Conservation (phyloP, 2,888 invertebrate species). For the Ypsolopha scabrella region DNA sequence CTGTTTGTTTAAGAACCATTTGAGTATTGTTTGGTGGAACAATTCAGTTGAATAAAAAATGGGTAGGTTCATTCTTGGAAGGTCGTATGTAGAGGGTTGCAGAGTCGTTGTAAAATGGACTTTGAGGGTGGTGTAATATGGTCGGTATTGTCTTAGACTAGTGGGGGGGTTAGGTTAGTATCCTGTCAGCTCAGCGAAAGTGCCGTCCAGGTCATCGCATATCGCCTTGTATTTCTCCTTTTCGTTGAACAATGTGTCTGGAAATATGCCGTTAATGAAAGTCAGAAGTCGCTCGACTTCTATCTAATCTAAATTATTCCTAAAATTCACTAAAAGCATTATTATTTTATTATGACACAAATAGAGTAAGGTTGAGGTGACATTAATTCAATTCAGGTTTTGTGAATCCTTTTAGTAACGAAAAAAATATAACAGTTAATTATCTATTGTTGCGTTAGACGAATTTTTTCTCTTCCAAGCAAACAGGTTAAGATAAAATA, state of each 20-base stretch:
- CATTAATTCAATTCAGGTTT: too few relatives aligned
- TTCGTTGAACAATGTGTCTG: slow-evolving; percentile 87
- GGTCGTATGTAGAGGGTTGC: background rate
- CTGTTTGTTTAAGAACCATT: too few relatives aligned
- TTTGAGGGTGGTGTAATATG: slow-evolving; percentile 23
- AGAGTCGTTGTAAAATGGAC: slow-evolving; percentile 26
- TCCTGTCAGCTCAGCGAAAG: slow-evolving; percentile 97
- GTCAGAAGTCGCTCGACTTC: background rate
- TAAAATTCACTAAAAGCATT: background rate
- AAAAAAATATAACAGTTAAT: too few relatives aligned
- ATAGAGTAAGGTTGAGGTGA: too few relatives aligned
- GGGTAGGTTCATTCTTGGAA: background rate
- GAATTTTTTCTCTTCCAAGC: too few relatives aligned
- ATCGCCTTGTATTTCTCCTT: slow-evolving; percentile 97
- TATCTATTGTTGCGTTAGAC: too few relatives aligned
- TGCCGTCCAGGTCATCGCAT: slow-evolving; percentile 97
- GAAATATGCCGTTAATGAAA: slow-evolving; percentile 36
- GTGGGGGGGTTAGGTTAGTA: slow-evolving; percentile 76
- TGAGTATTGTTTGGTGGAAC: too few relatives aligned
- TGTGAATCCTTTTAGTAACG: too few relatives aligned
- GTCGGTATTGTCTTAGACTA: slow-evolving; percentile 53
- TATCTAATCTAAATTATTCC: background rate
- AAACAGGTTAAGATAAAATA: too few relatives aligned
- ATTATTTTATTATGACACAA: too few relatives aligned
- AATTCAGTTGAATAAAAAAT: too few relatives aligned